phyloP scores from a whole-genome alignment of 1,140 invertebrate genomes.

The Sitobion miscanthi region DNA sequence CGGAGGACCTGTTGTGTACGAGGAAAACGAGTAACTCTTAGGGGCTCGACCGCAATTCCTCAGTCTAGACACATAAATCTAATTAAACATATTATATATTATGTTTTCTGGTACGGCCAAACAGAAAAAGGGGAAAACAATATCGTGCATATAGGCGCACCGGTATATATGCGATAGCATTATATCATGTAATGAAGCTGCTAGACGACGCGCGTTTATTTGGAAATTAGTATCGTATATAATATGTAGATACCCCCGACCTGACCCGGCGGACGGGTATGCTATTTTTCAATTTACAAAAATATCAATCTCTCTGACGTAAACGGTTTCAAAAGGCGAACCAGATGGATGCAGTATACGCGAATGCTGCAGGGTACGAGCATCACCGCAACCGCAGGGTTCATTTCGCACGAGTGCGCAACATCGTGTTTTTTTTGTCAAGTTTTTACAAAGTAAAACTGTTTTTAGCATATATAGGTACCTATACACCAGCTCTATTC shows the following conservation, averaged over 20 bases:
- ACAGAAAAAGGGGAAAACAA: slow-evolving; percentile 13
- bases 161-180: too few species aligned
- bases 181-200: not conserved
- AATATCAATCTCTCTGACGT: not conserved
- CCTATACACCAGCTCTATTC: not conserved
- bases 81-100: slow-evolving; percentile 51
- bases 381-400: not conserved
- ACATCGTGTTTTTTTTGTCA: not conserved
- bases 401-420: not conserved
- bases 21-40: slow-evolving; percentile 42
- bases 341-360: not conserved
- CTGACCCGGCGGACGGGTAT: not conserved
- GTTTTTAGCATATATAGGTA: not conserved
- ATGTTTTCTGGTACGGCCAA: slow-evolving; percentile 17
- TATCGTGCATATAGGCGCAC: not conserved
- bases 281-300: not conserved
- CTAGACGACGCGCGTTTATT: not conserved
- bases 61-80: slow-evolving; percentile 57
- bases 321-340: not conserved
- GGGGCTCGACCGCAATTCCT: slow-evolving; percentile 54
- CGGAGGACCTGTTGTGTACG: slow-evolving; percentile 14
- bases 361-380: not conserved
- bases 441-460: not conserved
- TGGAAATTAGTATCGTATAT: not conserved
- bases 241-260: not conserved